A percentile compares a stretch with the other conserved stretches of the same genome.
Conservation (phyloP, 2,113 vertebrate species). For the Triplophysa rosa region DNA sequence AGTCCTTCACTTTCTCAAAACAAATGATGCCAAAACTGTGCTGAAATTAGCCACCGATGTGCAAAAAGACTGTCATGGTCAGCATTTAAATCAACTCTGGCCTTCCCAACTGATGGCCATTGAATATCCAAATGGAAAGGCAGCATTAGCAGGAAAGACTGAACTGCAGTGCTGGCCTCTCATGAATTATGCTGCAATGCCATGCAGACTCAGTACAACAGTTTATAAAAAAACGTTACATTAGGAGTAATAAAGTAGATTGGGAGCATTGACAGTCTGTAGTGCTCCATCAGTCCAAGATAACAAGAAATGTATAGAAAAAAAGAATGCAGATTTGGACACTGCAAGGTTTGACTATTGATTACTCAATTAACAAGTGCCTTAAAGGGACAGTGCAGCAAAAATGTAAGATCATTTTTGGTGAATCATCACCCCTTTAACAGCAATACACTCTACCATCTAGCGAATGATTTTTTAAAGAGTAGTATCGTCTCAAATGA, state of each 20-base stretch:
- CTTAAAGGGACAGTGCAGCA: background rate
- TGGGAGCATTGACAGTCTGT: background rate
- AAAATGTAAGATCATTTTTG: no score
- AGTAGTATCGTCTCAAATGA: no score
- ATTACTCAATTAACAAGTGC: background rate
- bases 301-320: background rate
- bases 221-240: slow-evolving; percentile 2
- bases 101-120: slow-evolving; percentile 27
- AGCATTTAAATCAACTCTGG: background rate
- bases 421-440: no score
- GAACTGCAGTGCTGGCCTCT: slow-evolving; percentile 22
- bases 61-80: slow-evolving; percentile 33
- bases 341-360: background rate
- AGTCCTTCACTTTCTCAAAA: background rate
- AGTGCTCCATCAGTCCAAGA: slow-evolving; percentile 2
- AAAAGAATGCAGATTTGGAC: background rate
- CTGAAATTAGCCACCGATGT: slow-evolving; percentile 8
- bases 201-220: slow-evolving; percentile 35
- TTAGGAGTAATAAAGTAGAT: slow-evolving; percentile 11
- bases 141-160: slow-evolving; percentile 8
- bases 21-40: background rate
- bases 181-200: slow-evolving; percentile 35
- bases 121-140: slow-evolving; percentile 41
- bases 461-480: no score
- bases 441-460: no score